Conservation (phyloP, 2,113 vertebrate species). For the Apteryx mantelli region DNA sequence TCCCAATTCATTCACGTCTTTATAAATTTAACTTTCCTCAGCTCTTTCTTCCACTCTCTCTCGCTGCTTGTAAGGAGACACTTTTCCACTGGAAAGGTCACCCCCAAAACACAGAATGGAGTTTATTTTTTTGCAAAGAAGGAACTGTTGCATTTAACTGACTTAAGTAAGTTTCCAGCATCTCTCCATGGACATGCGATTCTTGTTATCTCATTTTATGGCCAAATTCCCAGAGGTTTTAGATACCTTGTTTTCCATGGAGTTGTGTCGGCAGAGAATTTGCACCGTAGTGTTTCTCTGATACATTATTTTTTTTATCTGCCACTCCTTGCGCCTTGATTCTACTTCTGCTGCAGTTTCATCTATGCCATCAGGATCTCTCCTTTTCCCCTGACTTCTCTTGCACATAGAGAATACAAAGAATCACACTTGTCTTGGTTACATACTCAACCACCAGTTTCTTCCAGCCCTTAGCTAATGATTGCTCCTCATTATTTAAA, state of each 20-base stretch:
- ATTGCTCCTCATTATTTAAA: conserved; percentile 39
- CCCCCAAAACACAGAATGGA: not conserved
- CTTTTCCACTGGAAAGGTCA: conserved; percentile 12
- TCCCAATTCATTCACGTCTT: conserved; percentile 19
- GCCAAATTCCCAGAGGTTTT: not conserved
- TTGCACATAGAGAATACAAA: not conserved
- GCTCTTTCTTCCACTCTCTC: not conserved
- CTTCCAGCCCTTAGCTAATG: not conserved
- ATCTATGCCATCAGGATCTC: not conserved
- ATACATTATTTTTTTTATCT: conserved; percentile 29
- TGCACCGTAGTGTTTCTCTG: not conserved
- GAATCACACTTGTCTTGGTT: not conserved
- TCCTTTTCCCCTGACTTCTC: conserved; percentile 5
- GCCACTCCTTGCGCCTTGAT: not conserved
- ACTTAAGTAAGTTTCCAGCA: conserved; percentile 40
- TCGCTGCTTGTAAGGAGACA: not conserved
- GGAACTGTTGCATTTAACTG: not conserved
- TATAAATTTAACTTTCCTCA: conserved; percentile 33
- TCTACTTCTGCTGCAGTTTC: not conserved
- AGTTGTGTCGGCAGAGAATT: not conserved
- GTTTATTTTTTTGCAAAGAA: not conserved
- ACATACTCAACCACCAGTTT: not conserved
- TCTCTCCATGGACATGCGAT: not conserved
- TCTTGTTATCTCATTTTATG: conserved; percentile 9
- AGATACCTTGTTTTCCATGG: not conserved